These are phyloP conservation scores for Eurytoma adleriae DNA, from an alignment of 2,888 invertebrate genomes.

Conservation along the genomic window DNA sequence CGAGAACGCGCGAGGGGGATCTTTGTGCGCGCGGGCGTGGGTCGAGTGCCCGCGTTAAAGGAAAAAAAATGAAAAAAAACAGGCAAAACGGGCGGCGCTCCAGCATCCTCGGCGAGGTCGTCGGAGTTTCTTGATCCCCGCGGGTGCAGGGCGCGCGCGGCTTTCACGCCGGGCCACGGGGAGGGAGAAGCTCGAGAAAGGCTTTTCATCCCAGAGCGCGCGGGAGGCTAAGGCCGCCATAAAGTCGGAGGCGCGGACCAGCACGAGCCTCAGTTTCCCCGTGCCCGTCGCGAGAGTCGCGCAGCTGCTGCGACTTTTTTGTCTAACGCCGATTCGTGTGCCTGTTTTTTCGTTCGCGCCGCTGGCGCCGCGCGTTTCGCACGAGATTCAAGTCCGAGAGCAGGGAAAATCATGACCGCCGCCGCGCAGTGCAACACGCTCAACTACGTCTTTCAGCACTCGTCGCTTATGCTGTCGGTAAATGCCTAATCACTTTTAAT, in stretches of 20 bases:
- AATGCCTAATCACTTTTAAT: conserved; percentile 42
- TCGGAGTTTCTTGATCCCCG: conserved; percentile 54
- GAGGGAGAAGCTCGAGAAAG: conserved; percentile 19
- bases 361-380: too few species aligned
- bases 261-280: conserved; percentile 29
- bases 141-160: background rate
- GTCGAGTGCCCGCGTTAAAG: too few species aligned
- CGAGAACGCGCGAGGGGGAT: background rate
- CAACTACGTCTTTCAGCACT: conserved; percentile 73
- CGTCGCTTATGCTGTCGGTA: conserved; percentile 72
- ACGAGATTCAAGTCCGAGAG: too few species aligned
- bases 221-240: conserved; percentile 35
- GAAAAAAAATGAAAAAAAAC: background rate
- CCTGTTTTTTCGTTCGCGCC: too few species aligned
- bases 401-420: conserved; percentile 51
- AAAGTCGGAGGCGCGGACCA: conserved; percentile 31
- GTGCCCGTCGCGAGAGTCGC: background rate
- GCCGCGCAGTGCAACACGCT: conserved; percentile 58
- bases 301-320: too few species aligned
- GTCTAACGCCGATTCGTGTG: too few species aligned
- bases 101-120: conserved; percentile 46
- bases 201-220: background rate
- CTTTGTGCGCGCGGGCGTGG: background rate
- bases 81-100: background rate
- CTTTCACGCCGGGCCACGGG: background rate